Conservation (phyloP, 2,113 vertebrate genomes). For the Octodon degus region DNA sequence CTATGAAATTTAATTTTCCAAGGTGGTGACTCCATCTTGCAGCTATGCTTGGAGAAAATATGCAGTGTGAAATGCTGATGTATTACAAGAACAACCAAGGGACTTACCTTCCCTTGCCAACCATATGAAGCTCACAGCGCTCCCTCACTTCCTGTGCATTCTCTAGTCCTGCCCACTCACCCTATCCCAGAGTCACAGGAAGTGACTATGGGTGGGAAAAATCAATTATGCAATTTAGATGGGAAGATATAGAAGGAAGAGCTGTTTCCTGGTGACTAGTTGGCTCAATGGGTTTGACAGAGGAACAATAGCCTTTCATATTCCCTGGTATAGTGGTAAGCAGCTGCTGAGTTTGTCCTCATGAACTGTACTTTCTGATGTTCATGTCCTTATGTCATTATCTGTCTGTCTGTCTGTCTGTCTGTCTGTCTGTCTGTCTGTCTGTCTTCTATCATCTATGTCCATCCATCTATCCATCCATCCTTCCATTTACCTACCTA, state of each 20-base stretch:
- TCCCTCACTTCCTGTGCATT: not conserved
- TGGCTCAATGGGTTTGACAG: not conserved
- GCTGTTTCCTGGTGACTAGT: not conserved
- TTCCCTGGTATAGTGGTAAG: not conserved
- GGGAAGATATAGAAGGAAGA: not conserved
- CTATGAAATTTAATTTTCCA: conserved; percentile 65
- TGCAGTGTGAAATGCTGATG: not conserved
- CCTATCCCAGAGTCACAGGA: not conserved
- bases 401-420: not conserved
- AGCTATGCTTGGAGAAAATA: conserved; percentile 12
- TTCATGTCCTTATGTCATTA: not conserved
- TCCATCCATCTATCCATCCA: not conserved
- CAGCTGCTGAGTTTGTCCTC: not conserved
- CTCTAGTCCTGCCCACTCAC: no score
- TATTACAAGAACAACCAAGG: not conserved
- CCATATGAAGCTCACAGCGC: not conserved
- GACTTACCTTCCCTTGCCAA: not conserved
- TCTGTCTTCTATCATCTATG: not conserved
- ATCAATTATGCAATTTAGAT: not conserved
- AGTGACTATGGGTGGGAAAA: not conserved
- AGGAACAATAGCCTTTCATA: not conserved
- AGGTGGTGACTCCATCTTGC: conserved; percentile 46
- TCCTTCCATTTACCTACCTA: not conserved
- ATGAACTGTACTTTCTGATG: not conserved
- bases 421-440: not conserved